Evolutionary conservation across 2,113 vertebrate species (phyloP).

Genomic region (western clawed frog (Xenopus tropicalis)): DNA sequence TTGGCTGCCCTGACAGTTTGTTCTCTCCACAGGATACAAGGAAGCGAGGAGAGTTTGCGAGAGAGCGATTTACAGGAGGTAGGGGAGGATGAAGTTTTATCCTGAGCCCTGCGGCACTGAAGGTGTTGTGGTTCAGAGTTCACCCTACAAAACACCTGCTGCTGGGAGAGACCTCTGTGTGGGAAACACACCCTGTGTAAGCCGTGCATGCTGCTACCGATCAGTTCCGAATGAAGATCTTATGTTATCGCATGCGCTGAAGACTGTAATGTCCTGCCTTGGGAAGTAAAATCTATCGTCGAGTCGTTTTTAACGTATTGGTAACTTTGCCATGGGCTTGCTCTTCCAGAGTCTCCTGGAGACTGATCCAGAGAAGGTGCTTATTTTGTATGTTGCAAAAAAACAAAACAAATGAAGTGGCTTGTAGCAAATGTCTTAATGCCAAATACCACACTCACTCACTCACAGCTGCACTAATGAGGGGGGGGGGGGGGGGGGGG

Average conservation of each 20-base stretch:
- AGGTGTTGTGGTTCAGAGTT: constrained; percentile 43
- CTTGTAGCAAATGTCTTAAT: constrained; percentile 49
- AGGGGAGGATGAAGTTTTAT: constrained; percentile 82
- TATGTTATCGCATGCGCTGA: constrained; percentile 65
- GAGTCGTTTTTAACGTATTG: constrained; percentile 26
- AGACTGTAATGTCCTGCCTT: constrained; percentile 48
- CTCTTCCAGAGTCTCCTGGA: constrained; percentile 28
- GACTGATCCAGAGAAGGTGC: constrained; percentile 29
- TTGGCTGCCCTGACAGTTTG: not conserved
- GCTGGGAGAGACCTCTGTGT: constrained; percentile 4
- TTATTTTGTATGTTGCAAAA: constrained; percentile 46
- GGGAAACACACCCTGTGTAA: constrained; percentile 47
- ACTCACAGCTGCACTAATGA: constrained; percentile 6
- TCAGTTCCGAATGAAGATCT: constrained; percentile 51
- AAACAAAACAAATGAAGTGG: constrained; percentile 30
- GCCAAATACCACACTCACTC: constrained; percentile 50
- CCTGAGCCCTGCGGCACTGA: constrained; percentile 63
- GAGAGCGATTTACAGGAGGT: constrained; percentile 74
- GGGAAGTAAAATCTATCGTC: constrained; percentile 14
- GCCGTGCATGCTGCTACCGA: constrained; percentile 28
- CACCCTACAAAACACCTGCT: constrained; percentile 33
- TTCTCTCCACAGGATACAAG: constrained; percentile 77
- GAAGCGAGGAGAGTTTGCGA: constrained; percentile 76
- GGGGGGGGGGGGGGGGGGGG: not conserved
- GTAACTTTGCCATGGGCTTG: constrained; percentile 12